phyloP scores from a whole-genome alignment of 2,113 vertebrate species.

The Albula glossodonta region DNA sequence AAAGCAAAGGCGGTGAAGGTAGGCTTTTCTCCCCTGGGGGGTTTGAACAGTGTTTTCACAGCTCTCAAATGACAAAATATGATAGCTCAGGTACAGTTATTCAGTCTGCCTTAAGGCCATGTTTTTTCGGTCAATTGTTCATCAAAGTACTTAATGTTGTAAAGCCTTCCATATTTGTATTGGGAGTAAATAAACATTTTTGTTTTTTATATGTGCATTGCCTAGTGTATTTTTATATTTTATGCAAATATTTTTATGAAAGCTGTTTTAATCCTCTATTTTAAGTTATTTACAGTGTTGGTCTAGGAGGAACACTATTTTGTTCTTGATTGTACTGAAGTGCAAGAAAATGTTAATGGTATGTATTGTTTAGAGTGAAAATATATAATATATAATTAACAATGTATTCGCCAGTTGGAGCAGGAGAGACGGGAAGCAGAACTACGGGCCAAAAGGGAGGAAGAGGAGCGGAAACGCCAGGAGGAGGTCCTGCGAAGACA shows the following conservation, averaged over 20 bases:
- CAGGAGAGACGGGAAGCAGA: slow-evolving; percentile 91
- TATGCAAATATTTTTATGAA: too few species aligned
- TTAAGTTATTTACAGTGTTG: too few species aligned
- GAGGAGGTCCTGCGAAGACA: slow-evolving; percentile 87
- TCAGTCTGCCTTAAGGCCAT: neutral
- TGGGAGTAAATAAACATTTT: too few species aligned
- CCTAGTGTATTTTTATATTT: too few species aligned
- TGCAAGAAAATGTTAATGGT: neutral
- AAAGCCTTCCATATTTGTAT: too few species aligned
- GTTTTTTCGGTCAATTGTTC: neutral
- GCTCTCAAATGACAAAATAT: neutral
- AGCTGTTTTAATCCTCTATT: too few species aligned
- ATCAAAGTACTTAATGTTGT: too few species aligned
- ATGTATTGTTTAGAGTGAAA: too few species aligned
- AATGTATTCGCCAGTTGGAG: slow-evolving; percentile 74
- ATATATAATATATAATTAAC: too few species aligned
- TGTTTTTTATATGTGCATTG: too few species aligned
- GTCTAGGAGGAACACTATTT: neutral
- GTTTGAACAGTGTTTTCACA: neutral
- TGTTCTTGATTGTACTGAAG: neutral
- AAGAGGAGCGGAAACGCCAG: slow-evolving; percentile 90
- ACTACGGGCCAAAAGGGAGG: slow-evolving; percentile 91
- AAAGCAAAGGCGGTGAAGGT: slow-evolving; percentile 89
- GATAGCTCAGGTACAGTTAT: neutral
- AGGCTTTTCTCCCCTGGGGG: neutral